A percentile compares a stretch with the other conserved stretches of the same genome.
These are phyloP conservation scores for Vidua chalybeata DNA, from an alignment of 2,113 vertebrate species.

Conservation along the genomic window DNA sequence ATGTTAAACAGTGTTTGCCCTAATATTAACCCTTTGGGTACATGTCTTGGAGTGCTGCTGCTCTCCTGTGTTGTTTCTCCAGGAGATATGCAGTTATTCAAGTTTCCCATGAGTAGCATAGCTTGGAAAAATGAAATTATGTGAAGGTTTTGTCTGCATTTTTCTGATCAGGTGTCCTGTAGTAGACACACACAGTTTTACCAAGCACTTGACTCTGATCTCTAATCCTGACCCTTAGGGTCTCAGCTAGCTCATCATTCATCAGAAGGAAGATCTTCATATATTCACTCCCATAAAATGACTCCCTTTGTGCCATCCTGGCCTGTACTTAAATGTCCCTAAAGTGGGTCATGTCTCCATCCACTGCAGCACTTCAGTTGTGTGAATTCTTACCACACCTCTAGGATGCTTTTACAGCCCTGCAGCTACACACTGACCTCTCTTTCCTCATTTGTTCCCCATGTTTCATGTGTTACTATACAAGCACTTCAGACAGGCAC, in stretches of 20 bases:
- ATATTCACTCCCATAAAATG: neutral
- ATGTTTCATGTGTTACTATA: neutral
- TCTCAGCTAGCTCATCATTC: neutral
- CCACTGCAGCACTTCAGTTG: neutral
- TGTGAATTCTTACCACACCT: neutral
- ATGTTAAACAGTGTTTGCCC: neutral
- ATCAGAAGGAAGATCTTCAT: neutral
- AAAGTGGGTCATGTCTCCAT: neutral
- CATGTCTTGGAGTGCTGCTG: neutral
- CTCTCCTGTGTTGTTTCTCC: neutral
- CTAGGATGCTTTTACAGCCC: neutral
- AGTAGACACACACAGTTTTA: neutral
- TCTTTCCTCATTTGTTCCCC: neutral
- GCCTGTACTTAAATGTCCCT: neutral
- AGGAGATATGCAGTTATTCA: neutral
- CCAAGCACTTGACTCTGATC: neutral
- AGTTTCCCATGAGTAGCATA: neutral
- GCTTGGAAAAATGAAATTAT: neutral
- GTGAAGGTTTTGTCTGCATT: neutral
- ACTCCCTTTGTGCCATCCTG: neutral
- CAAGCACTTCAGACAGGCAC: neutral
- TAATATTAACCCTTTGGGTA: neutral
- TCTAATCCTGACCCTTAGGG: neutral
- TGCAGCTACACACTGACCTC: neutral
- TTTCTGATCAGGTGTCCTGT: neutral